Evolutionary conservation across 92 coral and sea anemone species (phyloP).

Genomic region (Heteractis magnifica): DNA sequence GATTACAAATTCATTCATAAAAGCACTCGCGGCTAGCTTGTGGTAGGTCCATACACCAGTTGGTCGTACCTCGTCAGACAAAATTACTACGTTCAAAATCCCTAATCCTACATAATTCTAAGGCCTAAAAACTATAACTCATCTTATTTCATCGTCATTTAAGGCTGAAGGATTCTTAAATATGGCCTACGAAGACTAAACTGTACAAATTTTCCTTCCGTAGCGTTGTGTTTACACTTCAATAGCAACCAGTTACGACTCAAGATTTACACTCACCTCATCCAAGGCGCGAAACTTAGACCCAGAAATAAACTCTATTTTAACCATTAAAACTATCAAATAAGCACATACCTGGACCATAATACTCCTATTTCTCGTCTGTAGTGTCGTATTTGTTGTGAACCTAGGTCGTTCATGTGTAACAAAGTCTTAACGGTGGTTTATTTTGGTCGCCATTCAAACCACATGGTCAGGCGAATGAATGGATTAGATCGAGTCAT

Average conservation of each 20-base stretch:
- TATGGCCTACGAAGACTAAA: not conserved
- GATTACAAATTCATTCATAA: conserved; percentile 38
- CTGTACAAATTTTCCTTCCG: conserved; percentile 13
- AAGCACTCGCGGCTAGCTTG: conserved; percentile 3
- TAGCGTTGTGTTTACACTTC: conserved; percentile 31
- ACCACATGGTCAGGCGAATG: conserved; percentile 1
- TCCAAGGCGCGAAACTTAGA: conserved; percentile 23
- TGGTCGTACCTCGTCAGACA: conserved; percentile 1
- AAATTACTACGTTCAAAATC: not conserved
- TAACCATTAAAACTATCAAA: not conserved
- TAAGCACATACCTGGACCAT: conserved; percentile 25
- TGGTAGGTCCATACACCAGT: not conserved
- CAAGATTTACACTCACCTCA: not conserved
- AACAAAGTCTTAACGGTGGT: not conserved
- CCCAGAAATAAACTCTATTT: conserved; percentile 11
- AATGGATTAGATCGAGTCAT: conserved; percentile 1
- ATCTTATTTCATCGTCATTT: not conserved
- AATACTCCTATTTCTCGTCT: not conserved
- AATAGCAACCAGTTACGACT: conserved; percentile 19
- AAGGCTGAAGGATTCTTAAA: not conserved
- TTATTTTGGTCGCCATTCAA: not conserved
- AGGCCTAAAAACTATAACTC: not conserved
- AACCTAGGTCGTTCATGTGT: conserved; percentile 14
- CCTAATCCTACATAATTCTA: not conserved
- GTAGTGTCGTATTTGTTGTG: not conserved